Base-by-base conservation (phyloP, 2,888 invertebrate species). In the Phortica magna region DNA sequence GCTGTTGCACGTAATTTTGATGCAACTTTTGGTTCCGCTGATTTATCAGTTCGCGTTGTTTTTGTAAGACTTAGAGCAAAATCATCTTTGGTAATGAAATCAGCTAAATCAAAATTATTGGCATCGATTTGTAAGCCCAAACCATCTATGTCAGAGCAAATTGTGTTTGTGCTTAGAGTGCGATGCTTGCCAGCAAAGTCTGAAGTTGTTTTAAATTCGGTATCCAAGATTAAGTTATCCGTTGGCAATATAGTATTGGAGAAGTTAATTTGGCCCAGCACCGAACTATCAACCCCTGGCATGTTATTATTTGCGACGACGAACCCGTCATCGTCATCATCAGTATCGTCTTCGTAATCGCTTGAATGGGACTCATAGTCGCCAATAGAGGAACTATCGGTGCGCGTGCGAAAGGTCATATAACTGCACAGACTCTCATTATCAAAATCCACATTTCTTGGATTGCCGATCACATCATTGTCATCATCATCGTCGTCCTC, bases 321-420 rank as follows among this genome's bases (percentile, higher is more conserved):
- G 7, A 17, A 55, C 14, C n/a, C 10, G 14, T 78, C 81, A 12
- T 61, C 73, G n/a, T 70, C 75, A 41, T 73, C 72, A 10, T 78
- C 73, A 68, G 77, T 80, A 64, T 83, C 81, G 1, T 90, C 90
- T 48, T 91, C 91, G 75, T 91, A 92, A 76, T 92, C 91, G 80
- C 92, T 91, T 5, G 91, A 87, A 72, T 91, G 91, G 68, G 92
- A 92, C 80, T 92, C 92, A 79, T 92, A 92, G 76, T 91, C 91
- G 12, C 89, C 91, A 76, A 91, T 91, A 2, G 91, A 92, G 7
- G 91, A 91, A 73, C 91, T 91, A 61, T 91, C 91, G 0, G 91
- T 91, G 75, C 91, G 89, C 1, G 88, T 88, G 19, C 91, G 89
- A 85, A 91, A 91, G 65, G 90, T 90, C 10, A 83, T 83, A 77